These are phyloP conservation scores for Gopherus evgoodei DNA, from an alignment of 2,113 vertebrate genomes.

Conservation along the genomic window DNA sequence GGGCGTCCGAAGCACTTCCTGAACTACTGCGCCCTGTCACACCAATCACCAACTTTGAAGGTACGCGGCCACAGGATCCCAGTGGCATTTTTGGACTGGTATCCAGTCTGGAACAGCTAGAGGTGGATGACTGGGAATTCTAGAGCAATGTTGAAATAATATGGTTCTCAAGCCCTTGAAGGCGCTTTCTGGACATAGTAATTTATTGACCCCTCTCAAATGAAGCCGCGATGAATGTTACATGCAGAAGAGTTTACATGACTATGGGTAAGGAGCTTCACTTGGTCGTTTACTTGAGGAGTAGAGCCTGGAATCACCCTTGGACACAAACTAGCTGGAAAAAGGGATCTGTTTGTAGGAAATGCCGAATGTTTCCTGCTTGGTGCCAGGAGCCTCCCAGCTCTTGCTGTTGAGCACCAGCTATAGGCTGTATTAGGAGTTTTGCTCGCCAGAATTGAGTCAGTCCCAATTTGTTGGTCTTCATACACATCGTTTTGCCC, in stretches of 20 bases:
- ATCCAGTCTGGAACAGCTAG: slow-evolving; percentile 90
- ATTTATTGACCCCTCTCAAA: slow-evolving; percentile 58
- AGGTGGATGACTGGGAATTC: slow-evolving; percentile 99
- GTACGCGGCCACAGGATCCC: slow-evolving; percentile 81
- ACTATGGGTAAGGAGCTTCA: slow-evolving; percentile 55
- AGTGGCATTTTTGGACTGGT: slow-evolving; percentile 90
- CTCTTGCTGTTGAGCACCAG: background rate
- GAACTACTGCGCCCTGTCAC: slow-evolving; percentile 91
- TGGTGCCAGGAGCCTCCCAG: background rate
- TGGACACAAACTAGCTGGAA: background rate
- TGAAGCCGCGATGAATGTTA: slow-evolving; percentile 41
- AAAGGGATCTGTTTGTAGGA: background rate
- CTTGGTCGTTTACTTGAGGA: slow-evolving; percentile 1
- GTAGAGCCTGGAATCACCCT: background rate
- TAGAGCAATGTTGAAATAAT: slow-evolving; percentile 62
- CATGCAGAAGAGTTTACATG: slow-evolving; percentile 47
- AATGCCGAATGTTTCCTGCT: background rate
- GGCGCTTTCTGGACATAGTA: slow-evolving; percentile 42
- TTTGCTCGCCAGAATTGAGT: background rate
- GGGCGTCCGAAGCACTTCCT: slow-evolving; percentile 91
- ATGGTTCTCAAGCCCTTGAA: background rate
- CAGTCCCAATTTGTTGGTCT: background rate
- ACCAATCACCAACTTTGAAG: slow-evolving; percentile 87
- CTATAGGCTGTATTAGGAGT: background rate
- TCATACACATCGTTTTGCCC: background rate